A percentile compares a stretch with the other conserved stretches of the same genome.
phyloP scores from a whole-genome alignment of 1,140 invertebrate species.

The Papilio aristodemus region DNA sequence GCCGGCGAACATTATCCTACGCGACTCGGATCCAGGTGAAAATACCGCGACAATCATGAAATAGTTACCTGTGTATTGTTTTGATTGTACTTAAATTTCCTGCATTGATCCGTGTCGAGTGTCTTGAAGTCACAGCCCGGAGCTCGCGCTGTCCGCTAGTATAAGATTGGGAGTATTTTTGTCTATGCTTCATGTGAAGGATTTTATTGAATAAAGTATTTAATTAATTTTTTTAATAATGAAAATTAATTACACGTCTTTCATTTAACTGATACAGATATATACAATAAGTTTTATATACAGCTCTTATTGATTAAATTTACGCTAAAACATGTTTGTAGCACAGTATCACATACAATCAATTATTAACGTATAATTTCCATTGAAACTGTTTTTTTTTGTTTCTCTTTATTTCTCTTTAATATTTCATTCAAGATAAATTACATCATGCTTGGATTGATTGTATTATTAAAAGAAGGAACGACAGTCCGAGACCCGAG shows the following conservation, averaged over 20 bases:
- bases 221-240: too few species aligned
- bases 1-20: slow-evolving; percentile 49
- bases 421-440: background rate
- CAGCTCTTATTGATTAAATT: too few species aligned
- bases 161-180: background rate
- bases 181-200: background rate
- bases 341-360: too few species aligned
- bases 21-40: slow-evolving; percentile 34
- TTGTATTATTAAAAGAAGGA: slow-evolving; percentile 18
- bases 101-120: slow-evolving; percentile 7
- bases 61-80: slow-evolving; percentile 12
- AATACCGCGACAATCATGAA: slow-evolving; percentile 18
- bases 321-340: too few species aligned
- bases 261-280: too few species aligned
- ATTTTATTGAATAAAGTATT: background rate
- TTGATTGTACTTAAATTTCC: slow-evolving; percentile 7
- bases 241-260: too few species aligned
- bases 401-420: background rate
- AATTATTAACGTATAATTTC: too few species aligned
- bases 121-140: background rate
- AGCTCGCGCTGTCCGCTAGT: background rate
- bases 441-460: background rate
- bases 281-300: too few species aligned
- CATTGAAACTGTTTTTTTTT: background rate
- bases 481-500: slow-evolving; percentile 6